A percentile compares a stretch with the other conserved stretches of the same genome.
phyloP scores from a whole-genome alignment of 2,797 vertebrate species.

The Notolabrus celidotus region DNA sequence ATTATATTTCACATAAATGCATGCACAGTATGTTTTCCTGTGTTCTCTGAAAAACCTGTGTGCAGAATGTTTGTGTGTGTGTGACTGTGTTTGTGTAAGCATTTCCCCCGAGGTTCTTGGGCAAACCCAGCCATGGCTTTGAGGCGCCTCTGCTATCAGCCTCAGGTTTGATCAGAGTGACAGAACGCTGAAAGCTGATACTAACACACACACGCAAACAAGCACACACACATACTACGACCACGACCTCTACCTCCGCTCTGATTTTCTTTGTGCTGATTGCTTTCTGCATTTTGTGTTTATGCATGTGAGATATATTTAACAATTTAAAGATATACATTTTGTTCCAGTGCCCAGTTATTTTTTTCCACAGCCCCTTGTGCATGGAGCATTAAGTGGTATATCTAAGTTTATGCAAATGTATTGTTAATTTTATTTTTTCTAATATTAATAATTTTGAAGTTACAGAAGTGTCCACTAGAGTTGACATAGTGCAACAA shows the following conservation, averaged over 20 bases:
- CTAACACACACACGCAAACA: slow-evolving; percentile 16
- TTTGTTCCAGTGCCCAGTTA: too few relatives aligned
- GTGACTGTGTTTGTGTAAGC: slow-evolving; percentile 7
- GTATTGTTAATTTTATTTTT: too few relatives aligned
- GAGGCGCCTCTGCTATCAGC: slow-evolving; percentile 77
- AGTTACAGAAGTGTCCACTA: too few relatives aligned
- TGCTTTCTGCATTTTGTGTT: slow-evolving; percentile 19
- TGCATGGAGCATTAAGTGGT: too few relatives aligned
- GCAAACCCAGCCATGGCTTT: slow-evolving; percentile 78
- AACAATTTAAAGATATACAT: background rate
- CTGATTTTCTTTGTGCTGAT: slow-evolving; percentile 35
- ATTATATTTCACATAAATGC: slow-evolving; percentile 73
- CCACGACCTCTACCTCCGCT: slow-evolving; percentile 59
- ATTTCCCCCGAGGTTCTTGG: slow-evolving; percentile 50
- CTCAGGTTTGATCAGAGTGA: slow-evolving; percentile 78
- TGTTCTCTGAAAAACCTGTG: slow-evolving; percentile 38
- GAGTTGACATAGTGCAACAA: too few relatives aligned
- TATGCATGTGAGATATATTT: background rate
- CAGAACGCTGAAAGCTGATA: slow-evolving; percentile 84
- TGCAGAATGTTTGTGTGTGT: slow-evolving; percentile 17
- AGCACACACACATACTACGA: slow-evolving; percentile 6
- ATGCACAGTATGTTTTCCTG: slow-evolving; percentile 48
- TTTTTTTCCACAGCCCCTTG: too few relatives aligned
- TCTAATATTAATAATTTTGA: too few relatives aligned
- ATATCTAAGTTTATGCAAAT: too few relatives aligned